Conservation (phyloP, 2,113 vertebrate species). For the Hyla sarda region DNA sequence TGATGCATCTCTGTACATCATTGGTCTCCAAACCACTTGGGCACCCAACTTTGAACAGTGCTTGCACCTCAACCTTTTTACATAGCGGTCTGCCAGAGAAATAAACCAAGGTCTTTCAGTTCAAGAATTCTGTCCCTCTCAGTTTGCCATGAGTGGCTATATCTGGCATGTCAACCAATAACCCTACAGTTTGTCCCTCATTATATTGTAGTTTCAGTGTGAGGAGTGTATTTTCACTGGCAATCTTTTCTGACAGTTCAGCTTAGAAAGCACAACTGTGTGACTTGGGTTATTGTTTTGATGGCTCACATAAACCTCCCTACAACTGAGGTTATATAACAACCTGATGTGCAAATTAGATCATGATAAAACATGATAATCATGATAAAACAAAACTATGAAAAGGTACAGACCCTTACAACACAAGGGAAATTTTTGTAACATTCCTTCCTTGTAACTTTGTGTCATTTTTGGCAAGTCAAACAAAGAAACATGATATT, state of each 20-base stretch:
- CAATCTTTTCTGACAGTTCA: neutral
- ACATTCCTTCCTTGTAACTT: constrained; percentile 35
- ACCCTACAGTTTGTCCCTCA: too few relatives aligned
- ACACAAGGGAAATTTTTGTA: neutral
- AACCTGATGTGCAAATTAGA: neutral
- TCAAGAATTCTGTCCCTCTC: too few relatives aligned
- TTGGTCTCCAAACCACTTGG: too few relatives aligned
- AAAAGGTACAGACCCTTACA: neutral
- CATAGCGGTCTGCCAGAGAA: too few relatives aligned
- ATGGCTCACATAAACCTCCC: neutral
- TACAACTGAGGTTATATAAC: neutral
- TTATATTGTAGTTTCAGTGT: too few relatives aligned
- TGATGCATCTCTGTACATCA: too few relatives aligned
- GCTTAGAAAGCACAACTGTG: neutral
- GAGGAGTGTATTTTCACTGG: neutral
- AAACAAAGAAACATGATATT: constrained; percentile 35
- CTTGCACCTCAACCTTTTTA: too few relatives aligned
- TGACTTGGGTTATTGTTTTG: neutral
- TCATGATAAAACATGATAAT: neutral
- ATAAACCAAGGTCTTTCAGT: too few relatives aligned
- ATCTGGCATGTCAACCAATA: too few relatives aligned
- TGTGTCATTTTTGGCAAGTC: constrained; percentile 43
- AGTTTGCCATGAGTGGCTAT: too few relatives aligned
- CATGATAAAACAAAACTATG: too few relatives aligned
- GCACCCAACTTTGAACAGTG: too few relatives aligned